Percentiles rank a stretch among this genome's conserved stretches.
phyloP scores from a whole-genome alignment of 2,113 vertebrate species.

The Elgaria multicarinata region DNA sequence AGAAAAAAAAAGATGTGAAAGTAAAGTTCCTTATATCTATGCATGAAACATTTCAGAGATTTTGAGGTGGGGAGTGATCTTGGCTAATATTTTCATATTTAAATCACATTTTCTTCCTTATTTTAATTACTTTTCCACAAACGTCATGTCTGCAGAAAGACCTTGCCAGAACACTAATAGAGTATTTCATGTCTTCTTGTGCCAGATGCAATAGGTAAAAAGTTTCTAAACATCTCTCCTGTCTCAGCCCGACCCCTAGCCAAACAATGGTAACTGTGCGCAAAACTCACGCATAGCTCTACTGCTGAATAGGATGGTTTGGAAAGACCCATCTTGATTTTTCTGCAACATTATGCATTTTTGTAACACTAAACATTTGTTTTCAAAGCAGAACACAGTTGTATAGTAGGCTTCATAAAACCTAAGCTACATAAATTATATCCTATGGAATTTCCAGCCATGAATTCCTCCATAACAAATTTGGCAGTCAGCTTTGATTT shows the following conservation, averaged over 20 bases:
- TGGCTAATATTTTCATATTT: constrained; percentile 48
- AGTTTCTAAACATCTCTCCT: constrained; percentile 70
- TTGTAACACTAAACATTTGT: constrained; percentile 21
- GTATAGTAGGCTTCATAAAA: constrained; percentile 65
- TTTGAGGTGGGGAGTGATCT: background rate
- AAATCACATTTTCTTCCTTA: constrained; percentile 66
- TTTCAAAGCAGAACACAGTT: constrained; percentile 62
- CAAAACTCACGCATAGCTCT: constrained; percentile 27
- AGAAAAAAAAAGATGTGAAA: background rate
- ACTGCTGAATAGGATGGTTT: constrained; percentile 55
- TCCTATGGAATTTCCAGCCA: constrained; percentile 58
- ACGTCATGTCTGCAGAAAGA: constrained; percentile 64
- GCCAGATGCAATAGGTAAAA: constrained; percentile 66
- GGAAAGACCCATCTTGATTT: constrained; percentile 37
- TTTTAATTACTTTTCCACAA: constrained; percentile 78
- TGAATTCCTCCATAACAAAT: constrained; percentile 70
- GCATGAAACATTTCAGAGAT: constrained; percentile 4
- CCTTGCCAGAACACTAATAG: constrained; percentile 69
- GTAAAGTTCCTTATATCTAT: background rate
- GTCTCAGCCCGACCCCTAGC: constrained; percentile 45
- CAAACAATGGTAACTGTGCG: constrained; percentile 25
- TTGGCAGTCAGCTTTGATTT: constrained; percentile 57
- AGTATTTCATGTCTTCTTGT: constrained; percentile 57
- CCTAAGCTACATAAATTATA: constrained; percentile 57
- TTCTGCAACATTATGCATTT: background rate